These are phyloP conservation scores for Gambusia affinis DNA, from an alignment of 2,113 vertebrate genomes.

Conservation along the genomic window DNA sequence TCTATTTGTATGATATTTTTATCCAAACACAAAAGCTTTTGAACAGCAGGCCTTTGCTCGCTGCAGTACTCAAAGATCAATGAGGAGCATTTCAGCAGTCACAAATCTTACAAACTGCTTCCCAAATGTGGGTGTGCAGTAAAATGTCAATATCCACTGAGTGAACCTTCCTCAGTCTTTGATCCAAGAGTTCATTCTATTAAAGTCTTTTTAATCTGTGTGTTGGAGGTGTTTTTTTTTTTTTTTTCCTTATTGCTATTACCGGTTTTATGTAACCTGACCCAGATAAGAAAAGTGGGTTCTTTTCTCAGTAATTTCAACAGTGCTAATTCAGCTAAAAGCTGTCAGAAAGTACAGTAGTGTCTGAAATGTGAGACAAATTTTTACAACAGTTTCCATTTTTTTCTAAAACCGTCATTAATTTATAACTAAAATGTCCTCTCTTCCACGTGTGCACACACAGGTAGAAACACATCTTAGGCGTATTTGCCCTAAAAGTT, in stretches of 20 bases:
- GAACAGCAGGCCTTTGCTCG: background rate
- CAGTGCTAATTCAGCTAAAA: constrained; percentile 2
- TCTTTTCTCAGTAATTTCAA: constrained; percentile 1
- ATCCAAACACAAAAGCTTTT: constrained; percentile 1
- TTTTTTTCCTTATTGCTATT: constrained; percentile 5
- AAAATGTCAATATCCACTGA: constrained; percentile 32
- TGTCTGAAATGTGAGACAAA: background rate
- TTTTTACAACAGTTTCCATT: background rate
- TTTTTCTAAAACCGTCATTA: background rate
- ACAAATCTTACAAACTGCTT: constrained; percentile 14
- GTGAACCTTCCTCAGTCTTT: constrained; percentile 1
- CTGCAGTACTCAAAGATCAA: constrained; percentile 1
- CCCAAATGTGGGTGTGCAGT: constrained; percentile 13
- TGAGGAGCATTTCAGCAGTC: constrained; percentile 8
- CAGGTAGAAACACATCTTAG: constrained; percentile 5
- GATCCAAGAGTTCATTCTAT: constrained; percentile 19
- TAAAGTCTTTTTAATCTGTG: constrained; percentile 15
- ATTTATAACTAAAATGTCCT: constrained; percentile 1
- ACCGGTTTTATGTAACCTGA: constrained; percentile 13
- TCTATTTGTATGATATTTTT: background rate
- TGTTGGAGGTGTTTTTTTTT: constrained; percentile 11
- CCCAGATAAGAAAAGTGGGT: constrained; percentile 16
- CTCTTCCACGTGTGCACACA: background rate
- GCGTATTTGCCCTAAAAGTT: constrained; percentile 30
- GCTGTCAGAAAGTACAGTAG: background rate